Conservation (phyloP, 2,113 vertebrate species). For the Romanogobio albipinnatus region DNA sequence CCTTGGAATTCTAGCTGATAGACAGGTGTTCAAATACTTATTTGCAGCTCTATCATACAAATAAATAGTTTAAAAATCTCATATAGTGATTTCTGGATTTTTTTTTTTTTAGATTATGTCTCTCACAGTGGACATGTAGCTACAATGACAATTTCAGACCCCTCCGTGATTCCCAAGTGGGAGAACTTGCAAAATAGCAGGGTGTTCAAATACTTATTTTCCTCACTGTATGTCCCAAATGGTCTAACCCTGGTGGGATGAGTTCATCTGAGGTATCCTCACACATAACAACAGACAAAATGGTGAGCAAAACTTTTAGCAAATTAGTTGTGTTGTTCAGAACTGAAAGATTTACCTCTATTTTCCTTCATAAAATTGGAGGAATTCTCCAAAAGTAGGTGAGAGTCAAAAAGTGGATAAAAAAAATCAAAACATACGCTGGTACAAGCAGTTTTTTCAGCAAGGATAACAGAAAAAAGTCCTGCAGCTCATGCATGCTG, state of each 20-base stretch:
- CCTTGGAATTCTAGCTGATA: too few relatives aligned
- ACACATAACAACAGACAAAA: neutral
- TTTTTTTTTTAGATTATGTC: too few relatives aligned
- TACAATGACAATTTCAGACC: too few relatives aligned
- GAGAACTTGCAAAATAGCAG: too few relatives aligned
- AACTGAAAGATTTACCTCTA: neutral
- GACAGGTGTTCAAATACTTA: too few relatives aligned
- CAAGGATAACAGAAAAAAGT: neutral
- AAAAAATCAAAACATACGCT: neutral
- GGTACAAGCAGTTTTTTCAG: too few relatives aligned
- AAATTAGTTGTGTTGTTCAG: neutral
- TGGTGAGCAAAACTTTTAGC: neutral
- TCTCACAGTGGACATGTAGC: too few relatives aligned
- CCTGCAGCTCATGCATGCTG: neutral
- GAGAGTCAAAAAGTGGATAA: neutral
- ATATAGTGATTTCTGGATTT: too few relatives aligned
- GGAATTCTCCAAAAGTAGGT: neutral
- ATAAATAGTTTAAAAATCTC: too few relatives aligned
- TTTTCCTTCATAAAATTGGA: neutral
- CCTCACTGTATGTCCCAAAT: neutral
- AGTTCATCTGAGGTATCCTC: neutral
- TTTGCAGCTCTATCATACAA: too few relatives aligned
- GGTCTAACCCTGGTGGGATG: neutral
- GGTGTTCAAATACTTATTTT: too few relatives aligned
- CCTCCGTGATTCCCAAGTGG: too few relatives aligned